Evolutionary conservation across 2,797 vertebrate genomes (phyloP).

Genomic region (Pipistrellus kuhlii): DNA sequence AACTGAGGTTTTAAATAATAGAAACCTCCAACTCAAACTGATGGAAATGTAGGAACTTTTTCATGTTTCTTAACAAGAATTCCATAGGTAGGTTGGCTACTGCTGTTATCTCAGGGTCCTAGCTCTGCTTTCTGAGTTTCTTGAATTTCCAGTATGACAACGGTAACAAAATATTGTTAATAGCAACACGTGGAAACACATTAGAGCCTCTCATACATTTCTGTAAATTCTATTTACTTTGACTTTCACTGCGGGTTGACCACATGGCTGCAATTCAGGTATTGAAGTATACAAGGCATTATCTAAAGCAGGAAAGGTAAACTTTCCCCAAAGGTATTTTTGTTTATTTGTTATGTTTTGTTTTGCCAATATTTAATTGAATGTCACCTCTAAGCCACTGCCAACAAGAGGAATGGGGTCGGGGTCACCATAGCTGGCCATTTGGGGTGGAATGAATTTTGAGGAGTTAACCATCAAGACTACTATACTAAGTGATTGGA

Average conservation of each 20-base stretch:
- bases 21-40: not conserved
- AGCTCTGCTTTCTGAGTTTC: not conserved
- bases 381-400: not conserved
- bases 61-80: not conserved
- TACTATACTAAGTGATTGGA: not conserved
- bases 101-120: not conserved
- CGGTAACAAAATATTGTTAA: not conserved
- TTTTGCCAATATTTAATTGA: not conserved
- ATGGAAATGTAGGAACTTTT: not conserved
- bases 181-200: not conserved
- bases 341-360: not conserved
- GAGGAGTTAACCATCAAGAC: not conserved
- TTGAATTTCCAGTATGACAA: not conserved
- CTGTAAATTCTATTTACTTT: not conserved
- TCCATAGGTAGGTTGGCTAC: not conserved
- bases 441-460: not conserved
- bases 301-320: not conserved
- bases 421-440: not conserved
- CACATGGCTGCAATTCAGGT: not conserved
- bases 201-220: slow-evolving; percentile 1
- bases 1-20: not conserved
- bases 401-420: not conserved
- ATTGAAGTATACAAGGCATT: not conserved
- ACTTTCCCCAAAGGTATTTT: not conserved
- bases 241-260: not conserved